These are phyloP conservation scores for Drosophila pruinosa DNA, from an alignment of 1,140 invertebrate genomes.

Conservation along the genomic window DNA sequence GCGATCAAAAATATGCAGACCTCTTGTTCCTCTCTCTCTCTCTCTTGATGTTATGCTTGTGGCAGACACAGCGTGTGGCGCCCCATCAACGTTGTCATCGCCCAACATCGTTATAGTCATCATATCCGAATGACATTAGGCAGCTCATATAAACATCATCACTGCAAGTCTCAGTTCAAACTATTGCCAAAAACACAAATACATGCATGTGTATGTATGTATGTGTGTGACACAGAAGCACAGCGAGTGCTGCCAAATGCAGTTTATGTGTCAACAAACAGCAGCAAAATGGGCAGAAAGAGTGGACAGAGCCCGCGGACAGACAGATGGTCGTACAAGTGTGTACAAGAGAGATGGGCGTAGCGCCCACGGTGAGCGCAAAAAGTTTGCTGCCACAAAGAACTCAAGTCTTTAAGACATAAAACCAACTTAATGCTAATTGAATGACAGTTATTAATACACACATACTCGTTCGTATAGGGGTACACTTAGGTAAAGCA, in stretches of 20 bases:
- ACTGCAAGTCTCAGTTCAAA: conserved; percentile 5
- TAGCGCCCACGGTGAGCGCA: conserved; percentile 1
- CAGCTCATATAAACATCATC: conserved; percentile 44
- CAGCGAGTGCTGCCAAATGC: conserved; percentile 27
- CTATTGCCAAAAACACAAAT: conserved; percentile 35
- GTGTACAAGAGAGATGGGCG: background rate
- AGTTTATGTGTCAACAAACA: conserved; percentile 21
- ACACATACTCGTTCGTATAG: background rate
- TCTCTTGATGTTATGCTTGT: background rate
- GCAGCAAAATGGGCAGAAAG: background rate
- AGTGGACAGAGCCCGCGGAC: background rate
- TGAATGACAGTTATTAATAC: background rate
- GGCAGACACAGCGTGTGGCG: conserved; percentile 5
- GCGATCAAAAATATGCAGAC: conserved; percentile 21
- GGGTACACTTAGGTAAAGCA: background rate
- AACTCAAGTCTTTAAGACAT: conserved; percentile 1
- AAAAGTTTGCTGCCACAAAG: conserved; percentile 2
- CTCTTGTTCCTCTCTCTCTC: background rate
- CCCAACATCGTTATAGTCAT: conserved; percentile 25
- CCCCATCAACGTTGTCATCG: conserved; percentile 6
- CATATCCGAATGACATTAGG: conserved; percentile 36
- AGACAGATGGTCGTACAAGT: background rate
- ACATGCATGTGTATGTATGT: background rate
- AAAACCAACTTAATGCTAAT: conserved; percentile 7
- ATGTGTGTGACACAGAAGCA: conserved; percentile 12